Conservation (phyloP, 2,113 vertebrate species). For the Tonatia bakeri region DNA sequence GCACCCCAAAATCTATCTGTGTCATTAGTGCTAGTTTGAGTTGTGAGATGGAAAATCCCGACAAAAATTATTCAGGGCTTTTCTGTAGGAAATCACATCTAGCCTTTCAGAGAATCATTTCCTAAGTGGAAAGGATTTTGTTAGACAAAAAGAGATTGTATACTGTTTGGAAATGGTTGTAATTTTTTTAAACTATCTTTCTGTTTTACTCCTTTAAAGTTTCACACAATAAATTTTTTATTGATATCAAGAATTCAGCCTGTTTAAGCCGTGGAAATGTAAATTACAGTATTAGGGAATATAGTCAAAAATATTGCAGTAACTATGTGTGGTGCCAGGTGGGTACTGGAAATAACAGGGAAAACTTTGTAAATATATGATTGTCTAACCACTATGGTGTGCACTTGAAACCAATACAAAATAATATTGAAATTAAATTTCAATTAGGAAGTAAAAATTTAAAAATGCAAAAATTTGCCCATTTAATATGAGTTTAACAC, state of each 20-base stretch:
- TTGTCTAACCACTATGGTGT: neutral
- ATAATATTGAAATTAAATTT: neutral
- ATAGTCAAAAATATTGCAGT: neutral
- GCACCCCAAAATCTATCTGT: conserved; percentile 1
- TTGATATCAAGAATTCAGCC: neutral
- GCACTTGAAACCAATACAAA: neutral
- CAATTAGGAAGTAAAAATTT: neutral
- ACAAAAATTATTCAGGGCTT: conserved; percentile 23
- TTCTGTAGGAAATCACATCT: conserved; percentile 32
- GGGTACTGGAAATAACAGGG: neutral
- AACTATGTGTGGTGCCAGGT: neutral
- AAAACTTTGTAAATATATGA: neutral
- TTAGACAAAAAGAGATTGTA: neutral
- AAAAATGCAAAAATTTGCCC: neutral
- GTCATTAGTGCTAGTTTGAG: neutral
- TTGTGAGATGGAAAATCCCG: neutral
- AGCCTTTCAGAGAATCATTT: conserved; percentile 43
- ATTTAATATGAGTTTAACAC: neutral
- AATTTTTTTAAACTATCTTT: neutral
- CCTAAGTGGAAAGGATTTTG: conserved; percentile 42
- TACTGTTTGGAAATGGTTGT: neutral
- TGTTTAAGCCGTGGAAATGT: neutral
- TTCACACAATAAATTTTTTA: neutral
- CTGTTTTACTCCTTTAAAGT: neutral
- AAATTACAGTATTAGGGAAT: neutral